Evolutionary conservation across 2,113 vertebrate genomes (phyloP), one percentile per base, ranked within the genome.

Genomic region (Theristicus caerulescens): DNA sequence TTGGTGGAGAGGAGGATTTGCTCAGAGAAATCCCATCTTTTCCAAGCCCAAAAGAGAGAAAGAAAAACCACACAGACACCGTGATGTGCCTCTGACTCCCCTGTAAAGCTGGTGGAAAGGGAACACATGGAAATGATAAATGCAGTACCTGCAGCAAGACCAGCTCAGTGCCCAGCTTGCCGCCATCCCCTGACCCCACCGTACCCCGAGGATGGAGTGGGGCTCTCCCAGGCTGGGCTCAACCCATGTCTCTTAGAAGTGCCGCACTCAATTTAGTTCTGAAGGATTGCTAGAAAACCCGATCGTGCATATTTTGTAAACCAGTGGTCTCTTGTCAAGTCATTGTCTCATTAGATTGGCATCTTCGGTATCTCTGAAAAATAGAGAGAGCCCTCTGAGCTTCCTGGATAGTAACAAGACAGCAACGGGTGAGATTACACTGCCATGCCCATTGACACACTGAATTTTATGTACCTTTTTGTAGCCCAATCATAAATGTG

Each of bases 131-230:
- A 62, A n/a, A 40, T 9, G 3, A 32, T 12, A 88, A 87, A 66
- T 5, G 14, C 40, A 59, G 40, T 22, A 42, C 31, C 44, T 79
- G 44, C 36, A 76, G 27, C 44, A 40, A n/a, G 59, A 42, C 3
- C 74, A 65, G 66, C 52, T 40, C 73, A 44, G 42, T 34, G 32
- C 14, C 34, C 2, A 1, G 44, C 32, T 59, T 42, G 29, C 57
- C 2, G 3, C 25, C 27, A 3, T 16, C 14, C 51, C 32, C 26
- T 13, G 11, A 31, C 14, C 44, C n/a, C 58, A 16, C 34, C 2
- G 2, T 40, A 18, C 5, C 10, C 22, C 1, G 0, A 7, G 14
- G 79, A 16, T 29, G 51, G 34, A 76, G 26, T 1, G 1, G 44
- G 11, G 8, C 13, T 86, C 46, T 47, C 36, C 59, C 34, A 78